phyloP scores from a whole-genome alignment of 2,113 vertebrate species.

The Drymodes brunneopygia region DNA sequence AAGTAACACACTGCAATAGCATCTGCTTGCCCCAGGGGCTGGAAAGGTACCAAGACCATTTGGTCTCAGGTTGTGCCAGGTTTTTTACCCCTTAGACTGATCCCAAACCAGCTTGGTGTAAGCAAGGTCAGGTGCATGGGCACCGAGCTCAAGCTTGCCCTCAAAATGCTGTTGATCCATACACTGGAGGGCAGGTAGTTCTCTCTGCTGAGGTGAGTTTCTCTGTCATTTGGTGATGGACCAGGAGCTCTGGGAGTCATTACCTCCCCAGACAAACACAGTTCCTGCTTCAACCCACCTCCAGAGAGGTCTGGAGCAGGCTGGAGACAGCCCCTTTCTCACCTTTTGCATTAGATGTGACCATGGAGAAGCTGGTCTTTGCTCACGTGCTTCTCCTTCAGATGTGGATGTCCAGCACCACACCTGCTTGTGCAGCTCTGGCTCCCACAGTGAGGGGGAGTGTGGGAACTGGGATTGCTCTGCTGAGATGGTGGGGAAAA shows the following conservation, averaged over 20 bases:
- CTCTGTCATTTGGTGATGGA: background rate
- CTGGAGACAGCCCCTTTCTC: background rate
- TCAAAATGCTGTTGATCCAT: background rate
- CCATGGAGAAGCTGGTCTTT: background rate
- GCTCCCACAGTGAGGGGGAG: background rate
- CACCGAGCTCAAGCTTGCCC: background rate
- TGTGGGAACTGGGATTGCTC: background rate
- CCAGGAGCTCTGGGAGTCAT: background rate
- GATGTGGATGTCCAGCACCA: background rate
- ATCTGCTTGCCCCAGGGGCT: background rate
- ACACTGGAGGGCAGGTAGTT: background rate
- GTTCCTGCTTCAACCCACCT: background rate
- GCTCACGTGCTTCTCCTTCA: background rate
- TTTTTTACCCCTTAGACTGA: background rate
- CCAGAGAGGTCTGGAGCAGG: background rate
- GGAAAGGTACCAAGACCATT: background rate
- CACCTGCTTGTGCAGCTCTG: rapidly evolving
- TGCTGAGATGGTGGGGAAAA: background rate
- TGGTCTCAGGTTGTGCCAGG: background rate
- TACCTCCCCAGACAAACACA: background rate
- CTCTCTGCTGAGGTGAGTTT: background rate
- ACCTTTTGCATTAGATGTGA: background rate
- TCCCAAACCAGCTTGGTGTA: background rate
- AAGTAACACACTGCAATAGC: background rate
- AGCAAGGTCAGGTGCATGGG: background rate